Conservation (phyloP, 2,888 invertebrate genomes). For the Drosophila barbarae region DNA sequence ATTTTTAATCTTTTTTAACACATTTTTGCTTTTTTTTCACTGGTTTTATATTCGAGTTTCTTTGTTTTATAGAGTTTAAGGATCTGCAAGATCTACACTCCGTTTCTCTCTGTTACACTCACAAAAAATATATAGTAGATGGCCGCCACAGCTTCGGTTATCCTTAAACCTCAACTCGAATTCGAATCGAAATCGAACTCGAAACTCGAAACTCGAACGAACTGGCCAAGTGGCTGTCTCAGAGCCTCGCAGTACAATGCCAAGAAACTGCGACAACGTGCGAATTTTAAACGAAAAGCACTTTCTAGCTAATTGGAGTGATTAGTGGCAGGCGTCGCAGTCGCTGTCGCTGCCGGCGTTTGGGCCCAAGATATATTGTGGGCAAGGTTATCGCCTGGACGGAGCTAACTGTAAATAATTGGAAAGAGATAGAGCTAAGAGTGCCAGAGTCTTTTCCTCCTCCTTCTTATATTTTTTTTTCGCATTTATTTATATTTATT, state of each 20-base stretch:
- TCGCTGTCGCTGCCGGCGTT: conserved; percentile 50
- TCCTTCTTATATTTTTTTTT: not conserved
- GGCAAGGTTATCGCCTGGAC: conserved; percentile 58
- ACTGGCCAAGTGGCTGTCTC: conserved; percentile 52
- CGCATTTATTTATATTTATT: conserved; percentile 11
- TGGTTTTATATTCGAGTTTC: not conserved
- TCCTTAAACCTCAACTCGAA: conserved; percentile 3
- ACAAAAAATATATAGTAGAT: conserved; percentile 7
- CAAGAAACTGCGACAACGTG: conserved; percentile 74
- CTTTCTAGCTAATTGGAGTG: conserved; percentile 71
- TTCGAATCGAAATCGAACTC: not conserved
- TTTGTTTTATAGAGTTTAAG: not conserved
- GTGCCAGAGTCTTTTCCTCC: not conserved
- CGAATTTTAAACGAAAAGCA: conserved; percentile 76
- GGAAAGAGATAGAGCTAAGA: conserved; percentile 27
- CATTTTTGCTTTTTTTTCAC: not conserved
- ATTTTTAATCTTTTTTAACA: not conserved
- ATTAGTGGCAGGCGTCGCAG: conserved; percentile 60
- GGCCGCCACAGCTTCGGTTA: conserved; percentile 1
- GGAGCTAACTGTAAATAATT: conserved; percentile 52
- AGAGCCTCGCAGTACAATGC: conserved; percentile 70
- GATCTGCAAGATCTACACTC: conserved; percentile 1
- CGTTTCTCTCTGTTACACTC: not conserved
- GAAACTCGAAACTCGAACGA: conserved; percentile 19
- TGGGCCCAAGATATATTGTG: conserved; percentile 45